Conservation (phyloP, 2,888 invertebrate genomes). For the Camponotus fellah region DNA sequence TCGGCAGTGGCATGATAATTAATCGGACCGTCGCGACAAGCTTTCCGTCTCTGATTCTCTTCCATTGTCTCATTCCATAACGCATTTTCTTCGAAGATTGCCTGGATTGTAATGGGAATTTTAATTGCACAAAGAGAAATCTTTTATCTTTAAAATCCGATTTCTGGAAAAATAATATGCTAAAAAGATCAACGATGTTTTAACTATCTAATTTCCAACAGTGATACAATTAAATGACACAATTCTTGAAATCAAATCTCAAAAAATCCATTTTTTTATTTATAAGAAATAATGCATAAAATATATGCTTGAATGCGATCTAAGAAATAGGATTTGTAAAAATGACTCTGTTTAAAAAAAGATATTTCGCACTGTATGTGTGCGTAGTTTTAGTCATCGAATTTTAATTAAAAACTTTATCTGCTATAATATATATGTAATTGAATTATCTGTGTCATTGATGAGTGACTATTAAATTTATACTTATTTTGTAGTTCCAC, state of each 20-base stretch:
- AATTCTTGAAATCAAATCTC: conserved; percentile 28
- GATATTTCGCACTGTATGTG: not conserved
- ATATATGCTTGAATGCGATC: not conserved
- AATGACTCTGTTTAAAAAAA: not conserved
- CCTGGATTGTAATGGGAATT: conserved; percentile 58
- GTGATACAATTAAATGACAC: conserved; percentile 41
- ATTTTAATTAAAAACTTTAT: conserved; percentile 1
- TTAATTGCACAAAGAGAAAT: conserved; percentile 73
- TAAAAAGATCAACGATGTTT: conserved; percentile 53
- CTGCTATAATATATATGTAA: not conserved
- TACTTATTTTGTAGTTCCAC: not conserved
- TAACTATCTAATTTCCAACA: conserved; percentile 9
- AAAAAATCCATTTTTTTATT: not conserved
- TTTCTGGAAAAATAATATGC: conserved; percentile 45
- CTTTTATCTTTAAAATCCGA: conserved; percentile 64
- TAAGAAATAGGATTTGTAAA: not conserved
- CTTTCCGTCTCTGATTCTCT: conserved; percentile 61
- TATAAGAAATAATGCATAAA: not conserved
- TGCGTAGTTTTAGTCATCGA: not conserved
- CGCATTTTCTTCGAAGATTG: conserved; percentile 58
- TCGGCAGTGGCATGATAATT: conserved; percentile 66
- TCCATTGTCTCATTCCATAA: conserved; percentile 61
- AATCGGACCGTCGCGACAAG: conserved; percentile 67
- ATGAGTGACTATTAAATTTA: not conserved
- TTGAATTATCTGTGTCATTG: not conserved